Percentiles rank a stretch among this genome's conserved stretches.
These are phyloP conservation scores for Syrista parreyssii DNA, from an alignment of 2,888 invertebrate genomes.

Conservation along the genomic window DNA sequence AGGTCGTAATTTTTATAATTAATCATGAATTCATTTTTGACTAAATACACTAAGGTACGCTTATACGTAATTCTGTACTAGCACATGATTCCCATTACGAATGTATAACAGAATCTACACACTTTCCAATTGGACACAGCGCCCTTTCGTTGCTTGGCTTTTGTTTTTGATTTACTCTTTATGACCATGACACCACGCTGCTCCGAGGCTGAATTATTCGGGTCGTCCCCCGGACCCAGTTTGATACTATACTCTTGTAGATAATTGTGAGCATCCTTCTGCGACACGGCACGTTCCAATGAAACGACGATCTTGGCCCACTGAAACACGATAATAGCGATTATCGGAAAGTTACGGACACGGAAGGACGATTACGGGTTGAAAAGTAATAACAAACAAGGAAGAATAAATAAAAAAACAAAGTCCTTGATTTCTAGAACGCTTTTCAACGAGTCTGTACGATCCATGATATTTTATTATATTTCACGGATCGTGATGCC, in stretches of 20 bases:
- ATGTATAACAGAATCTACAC: slow-evolving; percentile 16
- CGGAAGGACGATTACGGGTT: background rate
- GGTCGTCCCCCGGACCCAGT: slow-evolving; percentile 81
- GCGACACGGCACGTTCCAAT: slow-evolving; percentile 91
- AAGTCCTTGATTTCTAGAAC: background rate
- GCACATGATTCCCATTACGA: too few species aligned
- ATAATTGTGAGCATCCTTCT: slow-evolving; percentile 89
- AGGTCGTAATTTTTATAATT: background rate
- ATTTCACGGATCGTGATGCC: background rate
- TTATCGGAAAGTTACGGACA: background rate
- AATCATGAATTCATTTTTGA: background rate
- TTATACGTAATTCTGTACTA: too few species aligned
- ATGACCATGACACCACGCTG: slow-evolving; percentile 97
- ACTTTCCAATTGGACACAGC: slow-evolving; percentile 99
- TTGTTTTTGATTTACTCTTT: slow-evolving; percentile 95
- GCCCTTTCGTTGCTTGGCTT: slow-evolving; percentile 95
- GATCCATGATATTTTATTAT: background rate
- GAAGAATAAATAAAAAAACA: too few species aligned
- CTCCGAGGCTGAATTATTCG: slow-evolving; percentile 81
- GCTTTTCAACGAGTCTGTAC: background rate
- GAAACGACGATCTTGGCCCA: slow-evolving; percentile 99
- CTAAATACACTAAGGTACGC: too few species aligned
- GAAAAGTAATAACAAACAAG: background rate
- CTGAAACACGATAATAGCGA: slow-evolving; percentile 65
- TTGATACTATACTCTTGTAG: slow-evolving; percentile 96